Evolutionary conservation across 2,888 invertebrate species (phyloP).

Genomic region (Napeogenes inachia): DNA sequence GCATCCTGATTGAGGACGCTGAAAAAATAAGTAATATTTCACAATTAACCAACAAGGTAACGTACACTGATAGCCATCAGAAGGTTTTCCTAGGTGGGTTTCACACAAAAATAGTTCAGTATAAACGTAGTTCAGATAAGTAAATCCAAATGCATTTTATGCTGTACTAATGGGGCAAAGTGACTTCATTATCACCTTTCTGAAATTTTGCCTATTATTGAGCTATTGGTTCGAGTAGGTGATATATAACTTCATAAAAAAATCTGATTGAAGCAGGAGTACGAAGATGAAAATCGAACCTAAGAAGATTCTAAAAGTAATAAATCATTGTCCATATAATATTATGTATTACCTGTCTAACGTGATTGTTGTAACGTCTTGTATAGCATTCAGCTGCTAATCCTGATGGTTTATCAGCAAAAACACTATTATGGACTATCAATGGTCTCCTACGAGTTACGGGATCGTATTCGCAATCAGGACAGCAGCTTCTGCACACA

Average conservation of each 20-base stretch:
- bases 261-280: no score
- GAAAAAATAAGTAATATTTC: conserved; percentile 28
- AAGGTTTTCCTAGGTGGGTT: no score
- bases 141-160: no score
- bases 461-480: conserved; percentile 66
- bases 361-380: conserved; percentile 50
- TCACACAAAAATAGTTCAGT: no score
- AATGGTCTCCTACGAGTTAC: conserved; percentile 77
- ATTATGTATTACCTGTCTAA: conserved; percentile 45
- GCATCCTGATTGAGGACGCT: conserved; percentile 54
- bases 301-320: neutral
- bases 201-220: no score
- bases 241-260: no score
- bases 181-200: no score
- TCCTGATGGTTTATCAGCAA: conserved; percentile 53
- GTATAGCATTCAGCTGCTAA: conserved; percentile 48
- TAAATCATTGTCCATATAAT: neutral
- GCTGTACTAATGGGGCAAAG: no score
- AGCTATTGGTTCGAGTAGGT: no score
- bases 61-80: no score
- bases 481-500: conserved; percentile 64
- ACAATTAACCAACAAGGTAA: no score
- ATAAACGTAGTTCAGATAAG: no score
- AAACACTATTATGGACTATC: conserved; percentile 76
- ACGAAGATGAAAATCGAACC: neutral